Base-by-base conservation (phyloP, 2,888 invertebrate genomes). In the Mactromeris polynyma region DNA sequence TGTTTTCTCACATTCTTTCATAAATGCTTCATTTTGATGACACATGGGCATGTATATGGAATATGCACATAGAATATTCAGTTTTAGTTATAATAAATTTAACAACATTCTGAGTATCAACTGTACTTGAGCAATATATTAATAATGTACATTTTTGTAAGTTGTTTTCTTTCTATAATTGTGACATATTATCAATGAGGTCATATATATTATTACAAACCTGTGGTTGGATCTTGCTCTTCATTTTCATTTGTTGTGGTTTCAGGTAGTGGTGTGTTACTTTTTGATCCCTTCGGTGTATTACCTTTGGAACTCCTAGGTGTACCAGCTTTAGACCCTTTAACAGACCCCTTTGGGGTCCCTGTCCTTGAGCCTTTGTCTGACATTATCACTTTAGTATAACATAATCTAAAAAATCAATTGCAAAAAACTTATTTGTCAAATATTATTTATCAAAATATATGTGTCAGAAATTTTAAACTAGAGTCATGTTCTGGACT, bases 241-340 rank as follows among this genome's bases (percentile, higher is more conserved):
- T 87, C 82, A n/a, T 89, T 87, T 26, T 90, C 94, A 87, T 91
- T 91, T 21, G 93, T 89, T 89, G 33, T 91, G 36, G 91, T 91
- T 11, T 88, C 88, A 38, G 93, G 94, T 17, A 92, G 84, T 21
- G 94, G 94, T 14, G 94, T 94, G 64, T 89, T 94, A 69, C 93
- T 92, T 83, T 95, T 95, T 7, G 95, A 95, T 73, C 94, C 94
- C 85, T 94, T 95, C 31, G 94, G 94, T n/a, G 94, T 94, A 69
- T 91, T 94, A 51, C 93, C 91, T 87, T 93, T 93, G 7, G 94
- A 94, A 40, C 90, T 90, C 51, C 91, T 93, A 31, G 92, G 86
- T 9, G 92, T 89, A 3, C 92, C 92, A 51, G 91, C 92, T 40
- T 90, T 91, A 79, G 94, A 92, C 73, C 91, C 93, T 26, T 91